Percentiles rank a stretch among this genome's conserved stretches.
Conservation (phyloP, 92 coral and sea anemone genomes). For the Palythoa grandis region DNA sequence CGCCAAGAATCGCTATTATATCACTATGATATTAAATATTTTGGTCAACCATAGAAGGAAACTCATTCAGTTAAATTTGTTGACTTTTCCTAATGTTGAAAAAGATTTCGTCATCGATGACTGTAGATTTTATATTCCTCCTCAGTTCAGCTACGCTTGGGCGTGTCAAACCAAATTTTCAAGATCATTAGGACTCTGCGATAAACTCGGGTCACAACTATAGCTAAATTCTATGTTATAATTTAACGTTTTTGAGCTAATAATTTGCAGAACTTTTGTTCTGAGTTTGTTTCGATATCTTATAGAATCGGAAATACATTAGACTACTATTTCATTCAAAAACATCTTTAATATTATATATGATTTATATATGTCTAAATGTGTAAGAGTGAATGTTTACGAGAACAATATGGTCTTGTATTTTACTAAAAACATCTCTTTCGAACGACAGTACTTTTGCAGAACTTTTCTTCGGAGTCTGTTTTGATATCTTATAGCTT, state of each 20-base stretch:
- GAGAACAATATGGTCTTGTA: no score
- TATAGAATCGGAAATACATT: no score
- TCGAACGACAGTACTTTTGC: not conserved
- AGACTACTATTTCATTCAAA: no score
- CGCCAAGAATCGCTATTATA: not conserved
- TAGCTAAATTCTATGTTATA: not conserved
- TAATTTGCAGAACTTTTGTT: not conserved
- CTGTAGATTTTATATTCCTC: not conserved
- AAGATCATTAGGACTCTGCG: not conserved
- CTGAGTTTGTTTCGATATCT: no score
- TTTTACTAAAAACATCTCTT: not conserved
- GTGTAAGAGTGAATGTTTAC: no score
- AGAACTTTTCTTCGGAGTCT: not conserved
- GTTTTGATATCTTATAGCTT: no score
- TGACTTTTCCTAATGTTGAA: constrained; percentile 27
- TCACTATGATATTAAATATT: not conserved
- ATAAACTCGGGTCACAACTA: not conserved
- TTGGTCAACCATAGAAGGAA: constrained; percentile 15
- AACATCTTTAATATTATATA: no score
- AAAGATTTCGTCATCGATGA: not conserved
- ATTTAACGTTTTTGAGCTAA: not conserved
- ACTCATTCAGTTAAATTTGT: constrained; percentile 17
- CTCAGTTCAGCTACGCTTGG: not conserved
- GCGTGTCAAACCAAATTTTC: not conserved
- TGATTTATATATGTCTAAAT: no score